Evolutionary conservation across 2,797 vertebrate genomes (phyloP).

Genomic region (Distichodus sexfasciatus): DNA sequence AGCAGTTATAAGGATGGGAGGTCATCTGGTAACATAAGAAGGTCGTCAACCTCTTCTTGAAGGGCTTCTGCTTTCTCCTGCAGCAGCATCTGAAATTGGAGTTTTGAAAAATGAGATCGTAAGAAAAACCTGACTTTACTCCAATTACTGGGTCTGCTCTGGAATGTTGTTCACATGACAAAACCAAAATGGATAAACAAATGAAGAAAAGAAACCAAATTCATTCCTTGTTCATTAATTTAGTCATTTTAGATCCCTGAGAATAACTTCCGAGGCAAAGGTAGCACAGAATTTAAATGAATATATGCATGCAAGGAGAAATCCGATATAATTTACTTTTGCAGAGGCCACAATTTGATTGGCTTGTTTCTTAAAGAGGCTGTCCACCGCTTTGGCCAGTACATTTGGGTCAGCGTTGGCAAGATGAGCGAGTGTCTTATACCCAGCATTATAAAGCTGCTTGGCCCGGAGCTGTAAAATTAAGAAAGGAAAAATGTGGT

Average conservation of each 20-base stretch:
- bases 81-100: slow-evolving; percentile 84
- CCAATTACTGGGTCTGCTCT: too few species aligned
- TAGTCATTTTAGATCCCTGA: too few species aligned
- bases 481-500: neutral
- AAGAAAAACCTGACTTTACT: too few species aligned
- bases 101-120: slow-evolving; percentile 29
- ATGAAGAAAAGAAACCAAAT: too few species aligned
- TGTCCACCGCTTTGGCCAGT: slow-evolving; percentile 75
- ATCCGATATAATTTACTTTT: slow-evolving; percentile 83
- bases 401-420: slow-evolving; percentile 83
- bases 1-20: slow-evolving; percentile 59
- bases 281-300: too few species aligned
- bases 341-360: slow-evolving; percentile 88
- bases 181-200: too few species aligned
- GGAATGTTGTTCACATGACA: too few species aligned
- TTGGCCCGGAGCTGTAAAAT: slow-evolving; percentile 82
- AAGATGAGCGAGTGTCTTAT: slow-evolving; percentile 83
- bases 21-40: slow-evolving; percentile 79
- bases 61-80: slow-evolving; percentile 90
- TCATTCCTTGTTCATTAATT: too few species aligned
- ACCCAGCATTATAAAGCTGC: slow-evolving; percentile 87
- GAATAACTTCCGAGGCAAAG: too few species aligned
- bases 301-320: too few species aligned
- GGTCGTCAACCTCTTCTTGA: slow-evolving; percentile 87
- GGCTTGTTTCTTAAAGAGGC: slow-evolving; percentile 83